A percentile compares a stretch with the other conserved stretches of the same genome.
Evolutionary conservation across 2,888 invertebrate species (phyloP).

Genomic region (Anaspis maculata): DNA sequence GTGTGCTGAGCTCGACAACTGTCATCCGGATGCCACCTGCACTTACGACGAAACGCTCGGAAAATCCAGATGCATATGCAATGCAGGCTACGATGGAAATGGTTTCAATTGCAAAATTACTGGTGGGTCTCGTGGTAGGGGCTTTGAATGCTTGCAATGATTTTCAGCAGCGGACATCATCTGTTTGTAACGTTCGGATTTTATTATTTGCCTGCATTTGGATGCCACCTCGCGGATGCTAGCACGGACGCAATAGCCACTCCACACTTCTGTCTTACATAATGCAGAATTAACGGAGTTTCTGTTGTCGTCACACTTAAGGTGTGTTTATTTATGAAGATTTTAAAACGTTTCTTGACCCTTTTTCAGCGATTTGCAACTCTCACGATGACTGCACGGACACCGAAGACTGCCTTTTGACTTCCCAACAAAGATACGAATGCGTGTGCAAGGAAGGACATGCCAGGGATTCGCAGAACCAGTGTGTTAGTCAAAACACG

Average conservation of each 20-base stretch:
- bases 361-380: conserved; percentile 46
- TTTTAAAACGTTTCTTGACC: no score
- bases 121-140: no score
- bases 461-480: conserved; percentile 54
- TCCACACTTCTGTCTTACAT: no score
- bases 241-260: no score
- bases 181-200: no score
- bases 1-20: conserved; percentile 53
- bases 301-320: no score
- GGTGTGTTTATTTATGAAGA: no score
- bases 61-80: conserved; percentile 67
- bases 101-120: conserved; percentile 66
- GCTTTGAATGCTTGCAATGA: no score
- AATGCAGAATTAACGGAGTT: no score
- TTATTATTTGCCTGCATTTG: no score
- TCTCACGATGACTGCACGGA: conserved; percentile 58
- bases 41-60: conserved; percentile 57
- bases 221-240: no score
- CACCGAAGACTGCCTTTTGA: conserved; percentile 65
- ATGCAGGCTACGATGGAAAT: conserved; percentile 72
- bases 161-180: no score
- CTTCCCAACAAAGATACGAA: conserved; percentile 51
- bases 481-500: conserved; percentile 50
- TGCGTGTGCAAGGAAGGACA: conserved; percentile 75
- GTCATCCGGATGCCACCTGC: conserved; percentile 69